Evolutionary conservation across 2,888 invertebrate genomes (phyloP).

Genomic region (Ormyrus rosae): DNA sequence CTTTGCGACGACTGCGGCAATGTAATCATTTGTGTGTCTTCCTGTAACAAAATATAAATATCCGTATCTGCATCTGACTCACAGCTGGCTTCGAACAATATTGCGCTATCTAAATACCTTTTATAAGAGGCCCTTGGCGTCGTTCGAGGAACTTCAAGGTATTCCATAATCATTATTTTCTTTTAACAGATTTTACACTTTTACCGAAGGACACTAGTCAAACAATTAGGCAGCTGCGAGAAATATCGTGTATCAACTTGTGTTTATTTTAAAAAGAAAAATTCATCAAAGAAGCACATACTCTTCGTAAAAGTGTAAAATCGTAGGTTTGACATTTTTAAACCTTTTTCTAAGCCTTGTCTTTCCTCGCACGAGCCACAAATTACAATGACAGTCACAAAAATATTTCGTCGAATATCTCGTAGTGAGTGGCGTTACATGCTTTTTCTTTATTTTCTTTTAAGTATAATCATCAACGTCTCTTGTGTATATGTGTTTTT

Average conservation of each 20-base stretch:
- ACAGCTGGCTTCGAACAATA: constrained; percentile 71
- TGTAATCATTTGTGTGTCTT: constrained; percentile 68
- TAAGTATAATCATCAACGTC: constrained; percentile 53
- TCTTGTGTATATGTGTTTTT: constrained; percentile 21
- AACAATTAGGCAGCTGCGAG: constrained; percentile 47
- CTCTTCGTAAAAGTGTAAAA: constrained; percentile 50
- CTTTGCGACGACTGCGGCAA: constrained; percentile 66
- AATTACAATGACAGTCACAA: constrained; percentile 69
- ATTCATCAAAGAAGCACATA: constrained; percentile 47
- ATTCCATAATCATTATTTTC: constrained; percentile 22
- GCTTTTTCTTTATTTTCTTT: constrained; percentile 51
- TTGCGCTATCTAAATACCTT: constrained; percentile 65
- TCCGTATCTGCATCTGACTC: constrained; percentile 71
- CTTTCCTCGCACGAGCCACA: constrained; percentile 54
- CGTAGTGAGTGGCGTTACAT: constrained; percentile 60
- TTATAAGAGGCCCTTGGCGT: constrained; percentile 61
- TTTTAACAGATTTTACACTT: constrained; percentile 54
- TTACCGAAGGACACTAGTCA: constrained; percentile 46
- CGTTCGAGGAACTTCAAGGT: constrained; percentile 59
- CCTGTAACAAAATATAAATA: constrained; percentile 76
- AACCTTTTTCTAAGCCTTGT: constrained; percentile 41
- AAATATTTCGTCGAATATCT: constrained; percentile 70
- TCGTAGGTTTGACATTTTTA: constrained; percentile 12
- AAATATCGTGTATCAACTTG: constrained; percentile 33
- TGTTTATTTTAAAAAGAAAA: constrained; percentile 31